Base-by-base conservation (phyloP, 2,113 vertebrate genomes). In the Barbus barbus region DNA sequence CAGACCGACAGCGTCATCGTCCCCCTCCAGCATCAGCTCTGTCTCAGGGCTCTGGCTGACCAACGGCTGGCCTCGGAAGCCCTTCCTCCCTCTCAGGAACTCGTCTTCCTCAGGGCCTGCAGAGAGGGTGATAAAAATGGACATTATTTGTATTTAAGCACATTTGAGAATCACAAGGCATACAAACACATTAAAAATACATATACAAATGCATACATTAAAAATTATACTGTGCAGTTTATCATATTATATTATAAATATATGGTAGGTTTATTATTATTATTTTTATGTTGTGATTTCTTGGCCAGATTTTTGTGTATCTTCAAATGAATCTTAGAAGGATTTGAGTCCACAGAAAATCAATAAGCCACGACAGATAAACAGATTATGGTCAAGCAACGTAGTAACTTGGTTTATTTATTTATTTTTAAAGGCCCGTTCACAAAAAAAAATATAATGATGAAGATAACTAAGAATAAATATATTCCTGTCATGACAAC, bases 1-100 rank as follows among this genome's bases (percentile, higher is more conserved):
- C 75, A 99, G 93, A 85, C 97, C 98, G 90, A 95, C 95, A 0
- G 95, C 93, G 76, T 99, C 98, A 6, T 99, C 97, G 9, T 99
- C 98, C 65, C 96, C 97, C 89, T 99, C 97, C 80, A 99, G 91
- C 93, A 97, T 94, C 69, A 98, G 94, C 67, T 99, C 98, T 0
- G 95, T 93, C 93, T 99, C 97, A 0, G 95, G 91, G 87, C 92
- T 97, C 91, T 96, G 98, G 91, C 91, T 96, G 81, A 95, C 93
- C 16, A 94, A 90, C 2, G 94, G 91, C 86, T 97, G 97, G 89
- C 95, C 95, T 74, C 96, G 92, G 91, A 96, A 95, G 72, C 93
- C 91, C 88, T 94, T 96, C 93, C 95, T 97, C 8, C 95, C 94
- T 90, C 95, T 96, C 38, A 97, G 89, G n/a, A 94, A 88, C 61